Evolutionary conservation across 2,113 vertebrate species (phyloP).

Genomic region (Istiophorus platypterus): DNA sequence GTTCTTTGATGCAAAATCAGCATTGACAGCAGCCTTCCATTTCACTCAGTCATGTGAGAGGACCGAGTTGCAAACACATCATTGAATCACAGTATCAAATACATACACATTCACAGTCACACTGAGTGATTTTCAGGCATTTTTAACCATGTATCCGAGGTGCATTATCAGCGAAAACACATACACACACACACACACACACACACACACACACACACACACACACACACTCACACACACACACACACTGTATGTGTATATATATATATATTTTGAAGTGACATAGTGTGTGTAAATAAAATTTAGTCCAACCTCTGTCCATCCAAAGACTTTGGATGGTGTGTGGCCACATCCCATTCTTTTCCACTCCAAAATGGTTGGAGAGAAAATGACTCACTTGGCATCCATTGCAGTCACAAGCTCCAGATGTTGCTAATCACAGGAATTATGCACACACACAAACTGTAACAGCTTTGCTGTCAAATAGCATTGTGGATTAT

Average conservation of each 20-base stretch:
- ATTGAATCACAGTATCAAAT: constrained; percentile 42
- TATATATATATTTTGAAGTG: no score
- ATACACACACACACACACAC: neutral
- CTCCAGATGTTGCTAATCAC: constrained; percentile 32
- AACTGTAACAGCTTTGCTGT: neutral
- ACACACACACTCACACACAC: constrained; percentile 1
- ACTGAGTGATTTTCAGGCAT: constrained; percentile 15
- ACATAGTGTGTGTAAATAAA: no score
- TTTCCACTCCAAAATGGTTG: constrained; percentile 5
- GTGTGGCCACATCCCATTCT: neutral
- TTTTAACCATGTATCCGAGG: neutral
- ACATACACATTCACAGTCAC: neutral
- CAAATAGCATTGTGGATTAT: constrained; percentile 3
- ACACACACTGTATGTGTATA: neutral
- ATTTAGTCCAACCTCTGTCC: neutral
- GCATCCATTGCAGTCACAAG: constrained; percentile 18
- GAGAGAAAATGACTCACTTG: neutral
- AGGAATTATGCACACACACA: no score
- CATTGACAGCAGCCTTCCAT: neutral
- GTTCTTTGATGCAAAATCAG: neutral
- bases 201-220: constrained; percentile 1
- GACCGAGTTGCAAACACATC: constrained; percentile 14
- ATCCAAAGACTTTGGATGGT: neutral
- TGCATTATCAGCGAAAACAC: neutral
- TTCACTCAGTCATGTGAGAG: constrained; percentile 13